Conservation (phyloP, 2,113 vertebrate genomes). For the Cygnus buccinator region DNA sequence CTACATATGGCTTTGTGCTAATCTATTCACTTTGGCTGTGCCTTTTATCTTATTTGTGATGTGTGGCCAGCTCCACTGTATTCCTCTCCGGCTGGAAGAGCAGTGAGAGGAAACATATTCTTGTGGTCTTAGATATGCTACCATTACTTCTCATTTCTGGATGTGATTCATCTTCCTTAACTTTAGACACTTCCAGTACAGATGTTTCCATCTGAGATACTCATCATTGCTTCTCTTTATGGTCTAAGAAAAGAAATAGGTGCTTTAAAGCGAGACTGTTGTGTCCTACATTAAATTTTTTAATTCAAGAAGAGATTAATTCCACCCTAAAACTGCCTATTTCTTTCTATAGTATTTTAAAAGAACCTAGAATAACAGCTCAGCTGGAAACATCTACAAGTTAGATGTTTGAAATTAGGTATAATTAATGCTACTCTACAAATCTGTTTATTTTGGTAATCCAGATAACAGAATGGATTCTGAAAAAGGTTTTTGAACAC, state of each 20-base stretch:
- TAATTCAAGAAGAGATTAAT: background rate
- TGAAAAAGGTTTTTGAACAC: background rate
- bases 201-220: background rate
- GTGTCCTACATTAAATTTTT: background rate
- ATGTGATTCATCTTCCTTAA: background rate
- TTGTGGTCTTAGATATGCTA: background rate
- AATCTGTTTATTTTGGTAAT: background rate
- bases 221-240: background rate
- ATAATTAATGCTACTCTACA: background rate
- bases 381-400: background rate
- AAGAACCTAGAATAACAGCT: background rate
- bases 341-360: background rate
- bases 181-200: background rate
- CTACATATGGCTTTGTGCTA: slow-evolving; percentile 20
- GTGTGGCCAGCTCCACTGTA: background rate
- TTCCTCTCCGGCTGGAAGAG: background rate
- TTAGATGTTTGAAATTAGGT: background rate
- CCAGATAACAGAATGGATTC: background rate
- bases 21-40: background rate
- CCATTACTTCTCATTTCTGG: background rate
- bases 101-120: background rate
- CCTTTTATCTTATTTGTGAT: slow-evolving; percentile 48
- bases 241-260: background rate
- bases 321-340: background rate
- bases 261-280: background rate